Evolutionary conservation across 2,113 vertebrate genomes (phyloP), one percentile per base, ranked within the genome.

Genomic region (Mionectes macconnelli): DNA sequence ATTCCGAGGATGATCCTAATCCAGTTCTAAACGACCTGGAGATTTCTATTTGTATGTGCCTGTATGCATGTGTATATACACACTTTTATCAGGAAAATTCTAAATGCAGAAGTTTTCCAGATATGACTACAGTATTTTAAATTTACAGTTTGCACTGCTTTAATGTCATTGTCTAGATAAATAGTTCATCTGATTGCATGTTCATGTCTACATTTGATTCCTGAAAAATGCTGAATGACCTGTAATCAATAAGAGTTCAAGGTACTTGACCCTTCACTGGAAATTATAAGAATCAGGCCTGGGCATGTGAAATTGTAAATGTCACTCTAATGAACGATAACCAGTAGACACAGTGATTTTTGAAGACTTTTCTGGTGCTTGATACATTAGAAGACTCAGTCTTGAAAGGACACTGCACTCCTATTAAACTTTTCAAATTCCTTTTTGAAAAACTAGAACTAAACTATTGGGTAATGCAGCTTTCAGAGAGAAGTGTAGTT

Each of bases 161-260:
- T 53, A 55, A 47, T 53, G 66, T 92, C 12, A 53, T 76, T 83
- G 30, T 79, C 57, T 77, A 66, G 42, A 74, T 42, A 87, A 80
- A 63, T 39, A 30, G 33, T 39, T 79, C 9, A 14, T 63, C 42
- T 89, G 20, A 16, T 88, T 88, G 16, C 13, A 31, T 79, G 19
- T 79, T 90, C 40, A n/a, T 91, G 50, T 88, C 28, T 76, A 15
- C 70, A 10, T 69, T 23, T 63, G 59, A 67, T 12, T 90, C 75
- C 39, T 85, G 57, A 91, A 90, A 91, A 87, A 69, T 80, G 10
- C 8, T 68, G 72, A 88, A 90, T 81, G 44, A 12, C 30, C 28
- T 56, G 14, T 70, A 88, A 89, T 85, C 93, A 83, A 59, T 76
- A 81, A 62, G 35, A 83, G 47, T 91, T 93, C 63, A 79, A 93